Evolutionary conservation across 2,888 invertebrate genomes (phyloP), one percentile per base, ranked within the genome.

Genomic region (Ptychoptera contaminata): DNA sequence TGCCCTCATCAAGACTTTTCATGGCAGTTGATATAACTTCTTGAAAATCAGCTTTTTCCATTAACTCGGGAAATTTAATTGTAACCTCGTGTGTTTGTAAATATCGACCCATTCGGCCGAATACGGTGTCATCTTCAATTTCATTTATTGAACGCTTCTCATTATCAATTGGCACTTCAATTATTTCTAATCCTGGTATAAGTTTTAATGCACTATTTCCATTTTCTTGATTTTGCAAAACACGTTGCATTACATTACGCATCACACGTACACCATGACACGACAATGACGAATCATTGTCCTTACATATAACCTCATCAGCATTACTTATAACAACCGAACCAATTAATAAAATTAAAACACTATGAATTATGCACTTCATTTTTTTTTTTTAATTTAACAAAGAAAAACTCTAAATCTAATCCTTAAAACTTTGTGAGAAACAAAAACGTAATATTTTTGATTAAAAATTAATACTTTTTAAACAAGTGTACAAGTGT

Each of bases 11-110:
- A 12, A 50, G 42, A 32, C 37, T 42, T 35, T 40, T 45, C 14
- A 50, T 16, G 5, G 48, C 42, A 2, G 71, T 70, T 15, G 68
- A 62, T 1, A 80, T 60, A 6, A 76, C 71, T 37, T 69, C 69
- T 52, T 75, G 76, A 46, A 80, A 63, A 49, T 77, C 76, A 15
- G 74, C 73, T 51, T 74, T 73, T 8, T 80, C 79, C 47, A 84
- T 68, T 49, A 85, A 60, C 56, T 77, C 79, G 1, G 77, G 76
- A 44, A 85, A 61, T 54, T 75, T 79, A 47, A 85, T 77, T 55
- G 79, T 73, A 12, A 85, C 58, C 57, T 85, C 85, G 51, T 83
- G 80, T 2, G 72, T 77, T 55, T 77, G 73, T 2, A 85, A 61
- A 53, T 83, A 83, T 53, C 72, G 73, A 12, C 79, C 72, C 54